Evolutionary conservation across 2,888 invertebrate species (phyloP), one percentile per base, ranked within the genome.

Genomic region (Corythucha ciliata): DNA sequence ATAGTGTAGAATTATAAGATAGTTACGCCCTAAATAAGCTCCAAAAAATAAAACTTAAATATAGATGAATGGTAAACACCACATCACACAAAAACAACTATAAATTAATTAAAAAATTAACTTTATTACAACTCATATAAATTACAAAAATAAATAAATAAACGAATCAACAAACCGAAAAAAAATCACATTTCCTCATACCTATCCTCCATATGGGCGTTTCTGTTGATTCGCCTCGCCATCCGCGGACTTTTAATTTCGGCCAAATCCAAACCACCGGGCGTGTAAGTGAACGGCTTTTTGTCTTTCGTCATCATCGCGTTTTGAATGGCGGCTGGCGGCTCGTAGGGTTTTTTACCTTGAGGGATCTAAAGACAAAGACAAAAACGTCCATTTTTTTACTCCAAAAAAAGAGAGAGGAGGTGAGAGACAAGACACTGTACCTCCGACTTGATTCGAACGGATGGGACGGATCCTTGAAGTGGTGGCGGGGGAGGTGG

Each of bases 261-360:
- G 8, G 89, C 88, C 46, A 92, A 73, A 68, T 92, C 89, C 53
- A 92, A 75, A 58, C 92, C 92, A 16, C 92, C 91, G 1, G 92
- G 92, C 16, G 91, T 90, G 68, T 93, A 93, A n/a, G 92, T 92
- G 68, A 93, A 93, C 10, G 92, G 92, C 65, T 92, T 92, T 70
- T 92, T 93, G 70, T 92, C 92, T 70, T 91, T 91, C 63, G 87
- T 88, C 82, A 90, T 82, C 88, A 90, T 90, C 26, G 91, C 90
- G 68, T 89, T 88, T 67, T 90, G 89, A 52, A 92, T 84, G 62
- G 89, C 88, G 58, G 84, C 81, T 56, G 92, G 92, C 36, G 89
- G 88, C 66, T 87, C 87, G 42, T 58, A 54, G 1, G 21, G 12
- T 42, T 53, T 55, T 22, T 32, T 49, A 24, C 39, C 18, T 1